A percentile compares a stretch with the other conserved stretches of the same genome.
phyloP scores from a whole-genome alignment of 2,113 vertebrate species.

The Lophotis ruficrista region DNA sequence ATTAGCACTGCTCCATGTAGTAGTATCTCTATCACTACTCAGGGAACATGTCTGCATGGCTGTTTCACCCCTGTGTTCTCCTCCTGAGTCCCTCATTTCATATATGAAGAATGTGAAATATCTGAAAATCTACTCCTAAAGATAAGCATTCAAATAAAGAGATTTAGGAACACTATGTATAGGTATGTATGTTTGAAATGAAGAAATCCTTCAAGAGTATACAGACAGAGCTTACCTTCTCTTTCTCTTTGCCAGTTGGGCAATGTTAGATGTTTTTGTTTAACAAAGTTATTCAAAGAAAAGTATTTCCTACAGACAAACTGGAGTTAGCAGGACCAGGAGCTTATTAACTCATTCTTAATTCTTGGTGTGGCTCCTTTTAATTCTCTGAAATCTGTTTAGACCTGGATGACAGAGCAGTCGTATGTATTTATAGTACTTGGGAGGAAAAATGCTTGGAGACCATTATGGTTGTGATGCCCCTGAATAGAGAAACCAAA shows the following conservation, averaged over 20 bases:
- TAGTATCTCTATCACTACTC: neutral
- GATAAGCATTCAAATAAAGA: neutral
- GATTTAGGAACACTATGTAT: neutral
- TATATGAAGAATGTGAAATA: neutral
- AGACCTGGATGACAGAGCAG: neutral
- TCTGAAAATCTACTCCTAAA: neutral
- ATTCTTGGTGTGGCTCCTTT: neutral
- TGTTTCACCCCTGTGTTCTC: accelerated
- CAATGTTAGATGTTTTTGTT: neutral
- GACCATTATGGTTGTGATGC: neutral
- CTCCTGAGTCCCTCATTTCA: neutral
- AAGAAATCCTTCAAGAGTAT: neutral
- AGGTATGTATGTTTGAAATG: accelerated
- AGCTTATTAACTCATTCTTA: neutral
- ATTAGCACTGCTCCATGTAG: accelerated
- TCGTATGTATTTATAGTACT: neutral
- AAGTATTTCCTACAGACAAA: neutral
- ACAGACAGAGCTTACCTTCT: neutral
- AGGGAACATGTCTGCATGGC: accelerated
- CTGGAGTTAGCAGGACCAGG: neutral
- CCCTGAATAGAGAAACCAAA: neutral
- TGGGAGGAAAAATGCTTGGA: neutral
- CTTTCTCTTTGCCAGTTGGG: neutral
- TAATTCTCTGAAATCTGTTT: neutral
- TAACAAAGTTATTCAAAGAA: neutral